Evolutionary conservation across 2,888 invertebrate species (phyloP).

Genomic region (Rhopalosiphum nymphaeae): DNA sequence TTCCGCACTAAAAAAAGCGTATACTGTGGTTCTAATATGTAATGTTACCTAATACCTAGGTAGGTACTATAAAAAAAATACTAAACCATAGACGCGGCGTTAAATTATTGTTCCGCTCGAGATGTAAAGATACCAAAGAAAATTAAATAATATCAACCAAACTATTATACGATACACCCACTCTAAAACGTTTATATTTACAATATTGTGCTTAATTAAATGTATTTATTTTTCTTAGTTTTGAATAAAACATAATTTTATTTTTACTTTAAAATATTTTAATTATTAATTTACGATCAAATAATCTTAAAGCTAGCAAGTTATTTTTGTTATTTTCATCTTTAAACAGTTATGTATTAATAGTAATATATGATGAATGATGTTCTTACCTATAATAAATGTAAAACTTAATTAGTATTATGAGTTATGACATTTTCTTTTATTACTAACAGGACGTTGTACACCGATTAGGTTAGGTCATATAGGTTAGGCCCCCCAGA

Average conservation of each 20-base stretch:
- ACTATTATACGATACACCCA: background rate
- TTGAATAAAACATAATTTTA: background rate
- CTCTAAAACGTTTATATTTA: background rate
- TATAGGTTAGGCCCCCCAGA: background rate
- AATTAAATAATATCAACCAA: background rate
- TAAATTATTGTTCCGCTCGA: slow-evolving; percentile 12
- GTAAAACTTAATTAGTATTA: background rate
- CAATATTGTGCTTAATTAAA: background rate
- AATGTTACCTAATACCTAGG: no score
- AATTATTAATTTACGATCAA: background rate
- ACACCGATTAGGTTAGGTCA: background rate
- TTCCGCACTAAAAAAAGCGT: background rate
- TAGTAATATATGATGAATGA: background rate
- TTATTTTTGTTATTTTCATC: background rate
- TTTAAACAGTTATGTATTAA: background rate
- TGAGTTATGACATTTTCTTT: background rate
- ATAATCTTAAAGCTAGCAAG: background rate
- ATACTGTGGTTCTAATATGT: background rate
- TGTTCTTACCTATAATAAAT: background rate
- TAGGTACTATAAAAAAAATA: background rate
- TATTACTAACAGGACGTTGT: background rate
- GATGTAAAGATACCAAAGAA: background rate
- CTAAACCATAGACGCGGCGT: background rate
- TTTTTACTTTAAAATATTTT: background rate
- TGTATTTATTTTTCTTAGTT: background rate